Percentiles rank a stretch among this genome's conserved stretches.
Conservation (phyloP, 92 coral and sea anemone species). For the Zoanthus sociatus region DNA sequence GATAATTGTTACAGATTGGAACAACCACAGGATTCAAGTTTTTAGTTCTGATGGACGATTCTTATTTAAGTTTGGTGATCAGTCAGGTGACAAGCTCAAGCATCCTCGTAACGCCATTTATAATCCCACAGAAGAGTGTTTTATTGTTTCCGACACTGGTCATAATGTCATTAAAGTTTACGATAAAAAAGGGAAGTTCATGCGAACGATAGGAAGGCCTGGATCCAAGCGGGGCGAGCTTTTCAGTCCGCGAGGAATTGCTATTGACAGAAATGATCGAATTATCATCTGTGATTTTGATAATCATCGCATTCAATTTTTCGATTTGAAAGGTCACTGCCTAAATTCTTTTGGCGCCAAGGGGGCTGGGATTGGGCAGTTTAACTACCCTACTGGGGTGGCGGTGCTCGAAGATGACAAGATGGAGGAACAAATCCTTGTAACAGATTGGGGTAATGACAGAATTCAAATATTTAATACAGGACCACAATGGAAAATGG, state of each 20-base stretch:
- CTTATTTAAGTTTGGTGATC: constrained; percentile 78
- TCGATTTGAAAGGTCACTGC: constrained; percentile 71
- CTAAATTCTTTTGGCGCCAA: constrained; percentile 83
- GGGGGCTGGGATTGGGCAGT: constrained; percentile 81
- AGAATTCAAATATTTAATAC: constrained; percentile 79
- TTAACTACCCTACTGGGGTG: constrained; percentile 79
- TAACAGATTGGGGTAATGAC: constrained; percentile 93
- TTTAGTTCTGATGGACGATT: constrained; percentile 76
- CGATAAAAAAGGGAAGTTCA: constrained; percentile 80
- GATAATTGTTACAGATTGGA: constrained; percentile 86
- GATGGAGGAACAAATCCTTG: constrained; percentile 76
- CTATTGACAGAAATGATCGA: constrained; percentile 69
- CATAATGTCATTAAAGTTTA: constrained; percentile 81
- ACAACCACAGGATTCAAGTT: constrained; percentile 87
- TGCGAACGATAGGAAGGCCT: constrained; percentile 75
- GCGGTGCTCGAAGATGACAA: constrained; percentile 70
- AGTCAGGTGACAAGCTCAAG: constrained; percentile 66
- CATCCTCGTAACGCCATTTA: constrained; percentile 88
- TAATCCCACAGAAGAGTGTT: constrained; percentile 62
- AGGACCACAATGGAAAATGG: constrained; percentile 75
- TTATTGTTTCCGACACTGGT: constrained; percentile 89
- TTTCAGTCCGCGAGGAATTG: constrained; percentile 85
- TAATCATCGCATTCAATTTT: constrained; percentile 89
- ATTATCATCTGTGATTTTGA: constrained; percentile 89
- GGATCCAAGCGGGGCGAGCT: constrained; percentile 84